Conservation (phyloP, 2,797 vertebrate species). For the Margarornis squamiger region DNA sequence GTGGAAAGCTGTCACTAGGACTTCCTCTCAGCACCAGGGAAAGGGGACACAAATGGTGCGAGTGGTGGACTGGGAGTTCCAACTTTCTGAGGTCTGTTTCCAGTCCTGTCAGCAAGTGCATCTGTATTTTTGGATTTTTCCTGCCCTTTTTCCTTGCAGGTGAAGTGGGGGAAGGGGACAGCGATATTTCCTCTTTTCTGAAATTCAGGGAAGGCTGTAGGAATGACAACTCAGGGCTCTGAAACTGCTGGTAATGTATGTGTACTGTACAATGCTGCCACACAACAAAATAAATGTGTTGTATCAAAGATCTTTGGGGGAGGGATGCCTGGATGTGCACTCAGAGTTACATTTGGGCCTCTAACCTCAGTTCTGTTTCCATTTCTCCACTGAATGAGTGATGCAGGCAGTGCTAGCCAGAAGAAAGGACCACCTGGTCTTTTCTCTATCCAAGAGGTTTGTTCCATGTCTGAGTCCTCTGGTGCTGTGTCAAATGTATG, state of each 20-base stretch:
- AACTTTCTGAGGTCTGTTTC: neutral
- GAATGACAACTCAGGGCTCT: constrained; percentile 12
- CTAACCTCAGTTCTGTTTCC: neutral
- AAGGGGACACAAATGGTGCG: neutral
- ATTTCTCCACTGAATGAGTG: neutral
- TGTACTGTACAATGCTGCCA: neutral
- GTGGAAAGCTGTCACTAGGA: neutral
- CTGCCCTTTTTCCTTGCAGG: neutral
- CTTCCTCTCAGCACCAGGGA: neutral
- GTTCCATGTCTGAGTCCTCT: neutral
- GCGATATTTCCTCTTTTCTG: neutral
- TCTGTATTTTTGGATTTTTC: neutral
- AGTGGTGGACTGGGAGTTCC: neutral
- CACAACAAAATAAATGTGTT: constrained; percentile 57
- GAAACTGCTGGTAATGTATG: constrained; percentile 10
- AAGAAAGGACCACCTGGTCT: neutral
- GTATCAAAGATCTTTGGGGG: neutral
- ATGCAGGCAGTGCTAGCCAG: neutral
- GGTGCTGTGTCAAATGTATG: neutral
- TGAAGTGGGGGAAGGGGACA: neutral
- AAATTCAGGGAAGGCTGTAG: neutral
- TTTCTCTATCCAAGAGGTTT: neutral
- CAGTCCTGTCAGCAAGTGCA: neutral
- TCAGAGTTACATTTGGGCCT: neutral
- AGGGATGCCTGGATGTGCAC: neutral